Percentiles rank a stretch among this genome's conserved stretches.
These are phyloP conservation scores for Acanthosepion esculentum DNA, from an alignment of 2,888 invertebrate genomes.

Conservation along the genomic window DNA sequence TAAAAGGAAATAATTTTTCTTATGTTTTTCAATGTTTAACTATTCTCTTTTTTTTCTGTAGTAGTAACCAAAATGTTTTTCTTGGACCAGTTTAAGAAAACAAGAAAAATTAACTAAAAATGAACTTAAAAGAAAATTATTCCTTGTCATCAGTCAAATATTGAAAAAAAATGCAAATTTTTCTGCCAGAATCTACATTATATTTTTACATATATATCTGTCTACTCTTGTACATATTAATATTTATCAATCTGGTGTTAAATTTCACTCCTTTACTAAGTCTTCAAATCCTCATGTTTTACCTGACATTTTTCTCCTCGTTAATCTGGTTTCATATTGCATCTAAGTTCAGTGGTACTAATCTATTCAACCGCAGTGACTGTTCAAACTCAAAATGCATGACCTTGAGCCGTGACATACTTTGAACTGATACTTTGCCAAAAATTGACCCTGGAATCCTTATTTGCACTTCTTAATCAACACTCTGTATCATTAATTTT, in stretches of 20 bases:
- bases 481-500: neutral
- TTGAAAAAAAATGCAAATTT: too few species aligned
- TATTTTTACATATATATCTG: too few species aligned
- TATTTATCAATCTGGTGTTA: neutral
- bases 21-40: too few species aligned
- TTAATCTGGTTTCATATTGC: neutral
- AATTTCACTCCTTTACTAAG: neutral
- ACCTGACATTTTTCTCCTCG: neutral
- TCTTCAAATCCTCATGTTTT: neutral
- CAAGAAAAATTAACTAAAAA: too few species aligned
- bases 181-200: too few species aligned
- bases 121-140: too few species aligned
- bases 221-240: too few species aligned
- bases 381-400: neutral
- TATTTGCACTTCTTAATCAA: neutral
- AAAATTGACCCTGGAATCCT: neutral
- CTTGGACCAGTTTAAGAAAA: too few species aligned
- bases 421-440: neutral
- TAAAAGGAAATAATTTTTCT: too few species aligned
- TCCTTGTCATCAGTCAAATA: too few species aligned
- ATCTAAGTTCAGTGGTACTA: neutral
- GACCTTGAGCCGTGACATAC: neutral
- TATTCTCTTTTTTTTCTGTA: too few species aligned
- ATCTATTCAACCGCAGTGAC: neutral
- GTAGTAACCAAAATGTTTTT: too few species aligned